Conservation (phyloP, 2,888 invertebrate genomes). For the Agrenia bidenticulata region DNA sequence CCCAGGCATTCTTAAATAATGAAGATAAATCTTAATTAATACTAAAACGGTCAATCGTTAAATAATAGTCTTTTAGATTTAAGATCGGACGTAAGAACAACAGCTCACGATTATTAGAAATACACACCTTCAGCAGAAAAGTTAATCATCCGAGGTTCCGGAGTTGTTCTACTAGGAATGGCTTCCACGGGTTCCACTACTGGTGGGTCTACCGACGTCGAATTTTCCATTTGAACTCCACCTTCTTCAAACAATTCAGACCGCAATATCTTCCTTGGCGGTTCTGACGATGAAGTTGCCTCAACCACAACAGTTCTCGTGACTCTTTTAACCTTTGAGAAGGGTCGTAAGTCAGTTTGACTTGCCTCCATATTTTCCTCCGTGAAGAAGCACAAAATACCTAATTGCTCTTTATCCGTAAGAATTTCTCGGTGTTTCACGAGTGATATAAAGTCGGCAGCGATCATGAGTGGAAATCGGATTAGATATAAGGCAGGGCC, state of each 20-base stretch:
- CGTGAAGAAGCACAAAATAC: neutral
- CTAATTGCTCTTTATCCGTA: neutral
- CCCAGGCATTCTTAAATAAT: too few relatives aligned
- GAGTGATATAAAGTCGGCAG: neutral
- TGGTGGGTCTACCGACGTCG: neutral
- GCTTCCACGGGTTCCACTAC: neutral
- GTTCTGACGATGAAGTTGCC: neutral
- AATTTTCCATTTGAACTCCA: too few relatives aligned
- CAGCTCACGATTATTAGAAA: too few relatives aligned
- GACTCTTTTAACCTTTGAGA: neutral
- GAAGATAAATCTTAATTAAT: too few relatives aligned
- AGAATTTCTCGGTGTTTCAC: neutral
- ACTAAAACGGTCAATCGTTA: too few relatives aligned
- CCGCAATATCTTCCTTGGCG: neutral
- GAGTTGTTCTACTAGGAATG: neutral
- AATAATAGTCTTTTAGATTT: too few relatives aligned
- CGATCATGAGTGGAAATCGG: constrained; percentile 7
- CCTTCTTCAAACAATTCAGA: neutral
- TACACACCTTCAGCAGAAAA: too few relatives aligned
- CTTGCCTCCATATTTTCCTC: neutral
- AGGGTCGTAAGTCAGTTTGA: neutral
- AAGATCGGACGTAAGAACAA: too few relatives aligned
- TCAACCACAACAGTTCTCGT: neutral
- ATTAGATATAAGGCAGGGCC: constrained; percentile 9
- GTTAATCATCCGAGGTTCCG: neutral